Conservation (phyloP, 2,113 vertebrate genomes). For the Electrona antarctica region DNA sequence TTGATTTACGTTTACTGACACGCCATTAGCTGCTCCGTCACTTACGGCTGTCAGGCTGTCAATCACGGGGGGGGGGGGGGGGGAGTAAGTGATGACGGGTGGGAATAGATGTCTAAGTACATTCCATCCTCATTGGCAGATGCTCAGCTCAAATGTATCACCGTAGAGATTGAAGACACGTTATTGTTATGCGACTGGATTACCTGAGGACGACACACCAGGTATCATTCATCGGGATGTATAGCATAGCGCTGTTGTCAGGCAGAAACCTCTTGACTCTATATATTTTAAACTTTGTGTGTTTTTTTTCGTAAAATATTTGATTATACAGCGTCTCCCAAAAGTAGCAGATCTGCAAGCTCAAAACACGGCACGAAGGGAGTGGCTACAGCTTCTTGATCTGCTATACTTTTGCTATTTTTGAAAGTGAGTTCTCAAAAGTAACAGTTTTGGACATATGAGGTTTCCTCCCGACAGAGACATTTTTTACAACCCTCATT, state of each 20-base stretch:
- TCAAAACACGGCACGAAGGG: too few species aligned
- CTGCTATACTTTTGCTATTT: too few species aligned
- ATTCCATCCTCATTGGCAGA: slow-evolving; percentile 43
- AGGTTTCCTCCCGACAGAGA: too few species aligned
- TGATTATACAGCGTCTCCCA: too few species aligned
- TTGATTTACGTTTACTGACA: slow-evolving; percentile 77
- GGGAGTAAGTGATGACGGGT: slow-evolving; percentile 43
- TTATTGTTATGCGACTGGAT: slow-evolving; percentile 25
- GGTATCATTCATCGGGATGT: slow-evolving; percentile 31
- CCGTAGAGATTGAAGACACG: slow-evolving; percentile 28
- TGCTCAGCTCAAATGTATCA: slow-evolving; percentile 41
- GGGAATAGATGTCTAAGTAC: slow-evolving; percentile 53
- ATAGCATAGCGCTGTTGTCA: slow-evolving; percentile 21
- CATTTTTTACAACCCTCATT: slow-evolving; percentile 40
- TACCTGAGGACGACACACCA: slow-evolving; percentile 58
- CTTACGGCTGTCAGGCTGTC: slow-evolving; percentile 75
- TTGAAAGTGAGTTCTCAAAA: too few species aligned
- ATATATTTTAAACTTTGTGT: too few species aligned
- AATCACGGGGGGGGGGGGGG: slow-evolving; percentile 55
- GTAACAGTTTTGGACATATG: too few species aligned
- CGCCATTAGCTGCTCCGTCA: slow-evolving; percentile 75
- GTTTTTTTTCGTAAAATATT: too few species aligned
- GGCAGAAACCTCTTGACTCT: slow-evolving; percentile 8
- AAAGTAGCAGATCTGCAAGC: too few species aligned
- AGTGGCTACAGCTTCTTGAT: too few species aligned